phyloP scores from a whole-genome alignment of 2,888 invertebrate genomes.

The Heliconius aoede region DNA sequence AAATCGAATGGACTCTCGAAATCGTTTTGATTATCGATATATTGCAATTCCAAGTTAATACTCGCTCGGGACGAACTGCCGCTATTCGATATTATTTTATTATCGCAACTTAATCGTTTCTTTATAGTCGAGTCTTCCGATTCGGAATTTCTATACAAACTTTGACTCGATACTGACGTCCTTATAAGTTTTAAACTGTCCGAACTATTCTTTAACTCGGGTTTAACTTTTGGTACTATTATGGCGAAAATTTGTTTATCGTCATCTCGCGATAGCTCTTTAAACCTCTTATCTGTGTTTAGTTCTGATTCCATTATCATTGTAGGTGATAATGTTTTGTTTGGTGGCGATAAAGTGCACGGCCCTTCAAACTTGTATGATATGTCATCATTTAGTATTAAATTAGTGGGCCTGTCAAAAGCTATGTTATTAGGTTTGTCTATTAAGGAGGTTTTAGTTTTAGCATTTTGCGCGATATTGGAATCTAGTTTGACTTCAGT shows the following conservation, averaged over 20 bases:
- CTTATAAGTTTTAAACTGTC: conserved; percentile 68
- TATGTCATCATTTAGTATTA: conserved; percentile 63
- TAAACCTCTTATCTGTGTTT: conserved; percentile 75
- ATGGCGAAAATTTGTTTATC: conserved; percentile 78
- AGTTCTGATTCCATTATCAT: conserved; percentile 72
- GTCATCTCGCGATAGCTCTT: conserved; percentile 64
- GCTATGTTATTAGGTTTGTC: conserved; percentile 66
- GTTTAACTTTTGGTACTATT: conserved; percentile 75
- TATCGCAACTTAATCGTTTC: conserved; percentile 76
- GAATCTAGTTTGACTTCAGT: conserved; percentile 82
- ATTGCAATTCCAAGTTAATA: conserved; percentile 74
- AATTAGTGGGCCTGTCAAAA: conserved; percentile 66
- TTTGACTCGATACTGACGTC: conserved; percentile 71
- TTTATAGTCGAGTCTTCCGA: conserved; percentile 76
- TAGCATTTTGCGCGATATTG: conserved; percentile 52
- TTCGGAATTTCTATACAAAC: conserved; percentile 68
- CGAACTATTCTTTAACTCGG: conserved; percentile 60
- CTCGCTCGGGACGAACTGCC: conserved; percentile 72
- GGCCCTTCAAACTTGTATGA: conserved; percentile 70
- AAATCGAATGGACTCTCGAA: conserved; percentile 66
- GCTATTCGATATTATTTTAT: conserved; percentile 70
- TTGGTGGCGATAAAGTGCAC: conserved; percentile 76
- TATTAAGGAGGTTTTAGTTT: conserved; percentile 65
- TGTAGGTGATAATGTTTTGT: conserved; percentile 74
- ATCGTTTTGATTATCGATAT: conserved; percentile 68